Evolutionary conservation across 2,888 invertebrate species (phyloP).

Genomic region (Leptopterna dolabrata): DNA sequence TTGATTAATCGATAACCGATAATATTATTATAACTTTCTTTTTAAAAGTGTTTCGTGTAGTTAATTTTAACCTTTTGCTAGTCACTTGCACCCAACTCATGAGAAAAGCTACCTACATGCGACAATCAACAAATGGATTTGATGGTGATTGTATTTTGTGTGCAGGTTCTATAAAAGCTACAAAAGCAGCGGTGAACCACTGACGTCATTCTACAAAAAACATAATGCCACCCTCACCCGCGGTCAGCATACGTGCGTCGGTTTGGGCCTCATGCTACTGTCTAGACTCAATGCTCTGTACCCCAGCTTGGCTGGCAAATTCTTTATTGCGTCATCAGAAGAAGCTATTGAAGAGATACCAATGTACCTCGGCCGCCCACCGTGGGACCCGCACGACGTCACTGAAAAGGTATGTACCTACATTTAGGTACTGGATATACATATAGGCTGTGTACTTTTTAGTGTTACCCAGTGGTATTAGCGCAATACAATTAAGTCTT

Average conservation of each 20-base stretch:
- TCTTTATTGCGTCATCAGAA: constrained; percentile 87
- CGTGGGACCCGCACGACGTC: constrained; percentile 33
- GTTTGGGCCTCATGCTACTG: constrained; percentile 84
- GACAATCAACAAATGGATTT: too few species aligned
- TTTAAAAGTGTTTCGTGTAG: too few species aligned
- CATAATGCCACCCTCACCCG: constrained; percentile 83
- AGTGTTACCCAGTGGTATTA: too few species aligned
- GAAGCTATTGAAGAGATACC: constrained; percentile 72
- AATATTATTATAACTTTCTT: too few species aligned
- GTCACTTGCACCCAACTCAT: too few species aligned
- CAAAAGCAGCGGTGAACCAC: constrained; percentile 73
- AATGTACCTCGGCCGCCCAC: constrained; percentile 68
- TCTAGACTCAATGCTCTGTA: constrained; percentile 73
- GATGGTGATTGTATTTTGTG: background rate
- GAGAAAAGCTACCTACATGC: too few species aligned
- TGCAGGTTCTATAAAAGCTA: constrained; percentile 71
- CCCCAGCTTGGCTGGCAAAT: constrained; percentile 73
- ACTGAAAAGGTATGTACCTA: constrained; percentile 57
- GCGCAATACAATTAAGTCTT: background rate
- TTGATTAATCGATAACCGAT: too few species aligned
- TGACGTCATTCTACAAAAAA: constrained; percentile 79
- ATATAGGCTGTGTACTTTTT: too few species aligned
- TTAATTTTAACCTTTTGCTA: too few species aligned
- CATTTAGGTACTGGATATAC: too few species aligned
- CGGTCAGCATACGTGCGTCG: constrained; percentile 88